Evolutionary conservation across 2,888 invertebrate species (phyloP).

Genomic region (Steinernema hermaphroditum): DNA sequence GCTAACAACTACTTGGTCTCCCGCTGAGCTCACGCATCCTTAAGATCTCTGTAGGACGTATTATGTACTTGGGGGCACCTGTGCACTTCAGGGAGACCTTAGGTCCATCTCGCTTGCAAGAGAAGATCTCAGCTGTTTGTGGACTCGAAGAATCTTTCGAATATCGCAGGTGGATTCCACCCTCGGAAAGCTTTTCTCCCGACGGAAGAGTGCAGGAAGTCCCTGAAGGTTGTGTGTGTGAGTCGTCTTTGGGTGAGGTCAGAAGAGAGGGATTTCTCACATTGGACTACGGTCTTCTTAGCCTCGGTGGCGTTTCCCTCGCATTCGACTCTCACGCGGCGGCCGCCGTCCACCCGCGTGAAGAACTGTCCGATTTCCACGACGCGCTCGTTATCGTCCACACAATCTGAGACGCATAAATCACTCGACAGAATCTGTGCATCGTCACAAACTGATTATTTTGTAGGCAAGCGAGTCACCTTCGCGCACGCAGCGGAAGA

Average conservation of each 20-base stretch:
- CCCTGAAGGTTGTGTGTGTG: constrained; percentile 42
- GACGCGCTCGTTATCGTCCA: constrained; percentile 38
- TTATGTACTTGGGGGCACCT: constrained; percentile 31
- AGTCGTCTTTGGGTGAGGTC: too few relatives aligned
- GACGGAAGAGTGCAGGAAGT: constrained; percentile 41
- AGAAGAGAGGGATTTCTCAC: too few relatives aligned
- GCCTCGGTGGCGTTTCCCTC: constrained; percentile 44
- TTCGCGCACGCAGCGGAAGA: constrained; percentile 42
- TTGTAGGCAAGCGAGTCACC: constrained; percentile 41
- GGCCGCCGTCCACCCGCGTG: constrained; percentile 36
- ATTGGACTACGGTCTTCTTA: constrained; percentile 48
- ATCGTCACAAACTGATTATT: constrained; percentile 35
- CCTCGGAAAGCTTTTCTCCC: constrained; percentile 46
- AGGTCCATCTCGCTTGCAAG: constrained; percentile 42
- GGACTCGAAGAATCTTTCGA: constrained; percentile 31
- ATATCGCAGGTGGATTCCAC: constrained; percentile 39
- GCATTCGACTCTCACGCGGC: constrained; percentile 42
- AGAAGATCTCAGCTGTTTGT: constrained; percentile 46
- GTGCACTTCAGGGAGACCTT: constrained; percentile 44
- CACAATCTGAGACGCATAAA: constrained; percentile 41
- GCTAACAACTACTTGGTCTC: constrained; percentile 43
- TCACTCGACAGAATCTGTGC: not conserved
- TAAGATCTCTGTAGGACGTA: not conserved
- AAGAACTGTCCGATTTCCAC: constrained; percentile 23
- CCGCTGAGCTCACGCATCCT: constrained; percentile 43